Evolutionary conservation across 1,140 invertebrate genomes (phyloP), one percentile per base, ranked within the genome.

Genomic region (Bombus sylvicola): DNA sequence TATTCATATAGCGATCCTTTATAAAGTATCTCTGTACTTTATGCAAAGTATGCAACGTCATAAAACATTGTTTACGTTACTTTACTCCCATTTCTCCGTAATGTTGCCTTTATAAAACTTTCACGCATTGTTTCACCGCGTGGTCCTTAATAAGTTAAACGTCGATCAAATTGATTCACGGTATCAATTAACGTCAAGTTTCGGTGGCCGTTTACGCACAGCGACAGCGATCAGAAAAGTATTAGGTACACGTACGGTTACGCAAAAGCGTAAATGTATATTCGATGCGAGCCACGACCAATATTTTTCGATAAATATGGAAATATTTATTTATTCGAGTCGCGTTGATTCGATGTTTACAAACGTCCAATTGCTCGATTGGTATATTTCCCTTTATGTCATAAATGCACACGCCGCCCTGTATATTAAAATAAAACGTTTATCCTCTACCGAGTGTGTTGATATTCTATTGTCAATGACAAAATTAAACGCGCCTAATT

Each of bases 261-360:
- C 12, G 15, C 34, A 41, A 39, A 62, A 22, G 18, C 47, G 6
- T 22, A 22, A 22, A 53, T 2, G 18, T 22, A 3, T 62, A 41
- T 62, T 77, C 41, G 8, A 57, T 28, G 13, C 31, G 37, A 37
- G 37, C 25, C 28, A 15, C 25, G 6, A 6, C 2, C 6, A 22
- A n/a, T 53, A 28, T 74, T 62, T n/a, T 9, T 37, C 6, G 1
- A 47, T 37, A 13, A 57, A 53, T 25, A 25, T 4, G 34, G n/a
- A 62, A 47, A 62, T 37, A 41, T 82, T 82, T 82, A 31, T 82
- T 82, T 82, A 75, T 43, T 47, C 25, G 1, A 39, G 13, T 3
- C n/a, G 15, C 3, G 13, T 47, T 25, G n/a, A 41, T 13, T 9
- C 9, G 22, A 34, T 28, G 25, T 34, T 62, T 43, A 31, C n/a